phyloP scores from a whole-genome alignment of 1,140 invertebrate species.

The Hermetia illucens region DNA sequence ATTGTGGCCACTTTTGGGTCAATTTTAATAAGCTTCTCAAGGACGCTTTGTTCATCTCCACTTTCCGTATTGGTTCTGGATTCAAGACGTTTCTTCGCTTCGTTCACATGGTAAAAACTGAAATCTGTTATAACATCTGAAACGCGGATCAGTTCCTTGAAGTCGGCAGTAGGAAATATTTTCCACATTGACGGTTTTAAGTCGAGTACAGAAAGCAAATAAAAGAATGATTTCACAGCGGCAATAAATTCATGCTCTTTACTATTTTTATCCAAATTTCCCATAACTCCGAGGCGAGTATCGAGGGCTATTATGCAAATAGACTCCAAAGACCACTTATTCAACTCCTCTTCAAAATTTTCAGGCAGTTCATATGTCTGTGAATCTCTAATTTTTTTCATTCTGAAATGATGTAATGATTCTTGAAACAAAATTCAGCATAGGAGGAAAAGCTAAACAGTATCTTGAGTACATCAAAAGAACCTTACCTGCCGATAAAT shows the following conservation, averaged over 20 bases:
- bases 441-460: no score
- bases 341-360: constrained; percentile 45
- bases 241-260: constrained; percentile 42
- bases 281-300: constrained; percentile 39
- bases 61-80: constrained; percentile 13
- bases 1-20: constrained; percentile 40
- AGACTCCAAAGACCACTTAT: constrained; percentile 54
- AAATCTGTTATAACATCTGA: constrained; percentile 14
- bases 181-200: constrained; percentile 44
- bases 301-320: constrained; percentile 53
- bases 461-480: neutral
- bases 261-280: constrained; percentile 23
- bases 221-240: constrained; percentile 44
- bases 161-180: constrained; percentile 37
- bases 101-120: constrained; percentile 5
- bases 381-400: constrained; percentile 35
- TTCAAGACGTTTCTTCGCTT: constrained; percentile 18
- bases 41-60: constrained; percentile 29
- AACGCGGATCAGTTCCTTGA: constrained; percentile 34
- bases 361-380: constrained; percentile 37
- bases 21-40: constrained; percentile 41
- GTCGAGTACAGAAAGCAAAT: constrained; percentile 40
- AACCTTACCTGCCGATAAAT: constrained; percentile 13
- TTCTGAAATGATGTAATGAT: no score
- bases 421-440: neutral